Percentiles rank a stretch among this genome's conserved stretches.
Conservation (phyloP, 1,140 invertebrate genomes). For the Polyergus mexicanus region DNA sequence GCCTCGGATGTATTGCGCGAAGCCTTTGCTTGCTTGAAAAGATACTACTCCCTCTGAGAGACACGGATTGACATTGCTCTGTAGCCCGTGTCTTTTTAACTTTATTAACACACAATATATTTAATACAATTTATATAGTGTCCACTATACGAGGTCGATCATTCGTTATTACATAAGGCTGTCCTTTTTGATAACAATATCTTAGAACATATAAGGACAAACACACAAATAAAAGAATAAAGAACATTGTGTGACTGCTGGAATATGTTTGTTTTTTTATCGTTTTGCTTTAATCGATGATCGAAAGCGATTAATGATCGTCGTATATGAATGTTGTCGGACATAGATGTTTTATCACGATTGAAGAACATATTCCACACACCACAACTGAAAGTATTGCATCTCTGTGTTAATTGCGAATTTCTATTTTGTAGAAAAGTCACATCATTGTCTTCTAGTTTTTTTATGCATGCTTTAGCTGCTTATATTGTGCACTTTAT, state of each 20-base stretch:
- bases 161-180: slow-evolving; percentile 66
- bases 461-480: slow-evolving; percentile 82
- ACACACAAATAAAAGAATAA: slow-evolving; percentile 8
- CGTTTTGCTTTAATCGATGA: background rate
- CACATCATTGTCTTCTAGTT: slow-evolving; percentile 78
- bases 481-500: slow-evolving; percentile 77
- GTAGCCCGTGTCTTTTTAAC: slow-evolving; percentile 79
- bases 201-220: slow-evolving; percentile 56
- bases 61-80: slow-evolving; percentile 79
- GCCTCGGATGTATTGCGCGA: slow-evolving; percentile 85
- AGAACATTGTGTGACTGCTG: slow-evolving; percentile 54
- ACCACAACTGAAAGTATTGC: slow-evolving; percentile 44
- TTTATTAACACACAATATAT: slow-evolving; percentile 43
- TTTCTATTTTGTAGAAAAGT: slow-evolving; percentile 72
- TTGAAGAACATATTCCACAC: slow-evolving; percentile 64
- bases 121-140: slow-evolving; percentile 29
- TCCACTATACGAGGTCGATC: slow-evolving; percentile 38
- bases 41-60: slow-evolving; percentile 50
- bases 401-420: slow-evolving; percentile 63
- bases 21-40: slow-evolving; percentile 84
- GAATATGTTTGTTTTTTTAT: slow-evolving; percentile 66
- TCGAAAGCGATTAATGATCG: slow-evolving; percentile 18
- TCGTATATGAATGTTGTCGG: slow-evolving; percentile 3
- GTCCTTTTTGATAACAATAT: slow-evolving; percentile 61
- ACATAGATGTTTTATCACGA: slow-evolving; percentile 10